Percentiles rank a stretch among this genome's conserved stretches.
Conservation (phyloP, 2,113 vertebrate species). For the Nicator chloris region DNA sequence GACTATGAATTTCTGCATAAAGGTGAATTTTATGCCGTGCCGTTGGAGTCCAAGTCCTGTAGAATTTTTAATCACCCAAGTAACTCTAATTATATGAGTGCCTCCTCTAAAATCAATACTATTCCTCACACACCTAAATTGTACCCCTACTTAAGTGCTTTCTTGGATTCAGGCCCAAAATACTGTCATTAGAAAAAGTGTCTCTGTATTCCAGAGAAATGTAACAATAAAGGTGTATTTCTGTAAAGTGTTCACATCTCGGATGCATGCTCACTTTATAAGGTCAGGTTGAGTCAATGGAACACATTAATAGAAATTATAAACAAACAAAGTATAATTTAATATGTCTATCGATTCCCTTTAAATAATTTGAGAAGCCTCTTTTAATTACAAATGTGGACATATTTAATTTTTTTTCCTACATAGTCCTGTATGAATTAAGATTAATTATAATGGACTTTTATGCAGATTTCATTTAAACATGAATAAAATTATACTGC, state of each 20-base stretch:
- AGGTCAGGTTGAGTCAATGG: not conserved
- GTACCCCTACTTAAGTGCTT: conserved; percentile 12
- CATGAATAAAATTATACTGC: not conserved
- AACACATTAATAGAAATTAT: not conserved
- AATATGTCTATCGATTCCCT: not conserved
- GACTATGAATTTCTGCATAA: not conserved
- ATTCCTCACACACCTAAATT: not conserved
- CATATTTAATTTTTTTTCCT: not conserved
- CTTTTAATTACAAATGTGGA: not conserved
- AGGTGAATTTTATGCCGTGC: not conserved
- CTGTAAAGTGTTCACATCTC: not conserved
- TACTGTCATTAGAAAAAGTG: not conserved
- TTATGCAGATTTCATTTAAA: not conserved
- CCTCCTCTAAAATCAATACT: conserved; percentile 1
- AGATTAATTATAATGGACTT: not conserved
- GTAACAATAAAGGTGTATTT: not conserved
- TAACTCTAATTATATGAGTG: not conserved
- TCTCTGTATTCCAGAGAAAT: not conserved
- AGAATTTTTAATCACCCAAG: not conserved
- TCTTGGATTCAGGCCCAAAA: conserved; percentile 34
- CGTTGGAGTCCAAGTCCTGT: not conserved
- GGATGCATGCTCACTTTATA: not conserved
- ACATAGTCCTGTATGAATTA: not conserved
- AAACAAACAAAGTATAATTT: not conserved
- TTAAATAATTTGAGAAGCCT: not conserved